A percentile compares a stretch with the other conserved stretches of the same genome.
phyloP scores from a whole-genome alignment of 2,113 vertebrate species.

The Cephalopholis sonnerati region DNA sequence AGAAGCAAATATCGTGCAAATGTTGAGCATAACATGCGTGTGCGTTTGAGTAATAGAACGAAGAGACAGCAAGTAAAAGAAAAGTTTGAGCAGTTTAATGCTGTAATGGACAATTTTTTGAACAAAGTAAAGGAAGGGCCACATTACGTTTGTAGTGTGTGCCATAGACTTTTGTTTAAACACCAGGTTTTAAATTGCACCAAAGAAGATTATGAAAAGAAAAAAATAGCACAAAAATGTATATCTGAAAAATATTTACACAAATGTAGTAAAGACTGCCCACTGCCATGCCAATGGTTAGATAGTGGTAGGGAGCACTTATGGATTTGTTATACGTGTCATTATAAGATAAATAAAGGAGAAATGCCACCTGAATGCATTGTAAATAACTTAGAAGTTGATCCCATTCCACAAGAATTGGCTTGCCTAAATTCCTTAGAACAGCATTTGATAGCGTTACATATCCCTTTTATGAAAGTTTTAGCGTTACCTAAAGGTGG shows the following conservation, averaged over 20 bases:
- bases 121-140: background rate
- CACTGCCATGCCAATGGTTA: background rate
- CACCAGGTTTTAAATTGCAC: too few relatives aligned
- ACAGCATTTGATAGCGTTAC: too few relatives aligned
- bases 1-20: background rate
- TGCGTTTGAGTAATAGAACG: background rate
- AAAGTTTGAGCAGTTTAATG: background rate
- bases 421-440: background rate
- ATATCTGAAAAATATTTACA: background rate
- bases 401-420: background rate
- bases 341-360: background rate
- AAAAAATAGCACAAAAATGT: background rate
- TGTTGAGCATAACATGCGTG: background rate
- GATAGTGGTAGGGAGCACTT: background rate
- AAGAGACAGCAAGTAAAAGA: background rate
- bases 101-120: background rate
- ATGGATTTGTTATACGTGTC: slow-evolving; percentile 1
- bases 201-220: too few relatives aligned
- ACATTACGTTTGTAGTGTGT: background rate
- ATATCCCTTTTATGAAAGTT: too few relatives aligned
- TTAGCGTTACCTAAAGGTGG: too few relatives aligned
- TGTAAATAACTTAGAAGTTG: background rate
- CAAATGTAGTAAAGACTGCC: background rate
- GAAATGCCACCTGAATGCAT: background rate
- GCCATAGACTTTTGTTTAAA: too few relatives aligned